phyloP scores from a whole-genome alignment of 2,113 vertebrate species.

The Peromyscus maniculatus region DNA sequence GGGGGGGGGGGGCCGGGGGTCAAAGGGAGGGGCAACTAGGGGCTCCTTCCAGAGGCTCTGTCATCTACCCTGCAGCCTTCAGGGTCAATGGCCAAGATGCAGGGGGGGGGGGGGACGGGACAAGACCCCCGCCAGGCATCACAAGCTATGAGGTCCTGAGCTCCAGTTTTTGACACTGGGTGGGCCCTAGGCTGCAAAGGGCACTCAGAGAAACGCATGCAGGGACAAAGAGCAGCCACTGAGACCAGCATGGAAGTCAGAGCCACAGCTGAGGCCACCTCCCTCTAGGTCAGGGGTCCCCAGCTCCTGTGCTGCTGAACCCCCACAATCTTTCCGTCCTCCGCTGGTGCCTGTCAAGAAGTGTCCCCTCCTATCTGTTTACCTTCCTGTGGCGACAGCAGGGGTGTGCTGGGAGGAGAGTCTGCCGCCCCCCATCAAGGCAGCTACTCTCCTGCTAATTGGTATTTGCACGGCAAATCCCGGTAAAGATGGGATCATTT shows the following conservation, averaged over 20 bases:
- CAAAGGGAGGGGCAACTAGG: neutral
- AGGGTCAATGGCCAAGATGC: neutral
- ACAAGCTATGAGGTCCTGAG: neutral
- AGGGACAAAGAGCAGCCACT: neutral
- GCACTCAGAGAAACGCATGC: no score
- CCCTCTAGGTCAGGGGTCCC: neutral
- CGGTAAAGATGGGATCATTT: conserved; percentile 80
- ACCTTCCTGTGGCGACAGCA: neutral
- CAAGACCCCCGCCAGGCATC: neutral
- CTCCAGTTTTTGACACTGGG: fast-evolving
- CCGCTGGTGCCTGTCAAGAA: neutral
- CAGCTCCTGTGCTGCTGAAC: no score
- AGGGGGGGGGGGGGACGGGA: fast-evolving
- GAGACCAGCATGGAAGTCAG: neutral
- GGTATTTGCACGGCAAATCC: conserved; percentile 84
- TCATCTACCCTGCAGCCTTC: neutral
- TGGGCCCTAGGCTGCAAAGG: neutral
- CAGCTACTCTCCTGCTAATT: conserved; percentile 77
- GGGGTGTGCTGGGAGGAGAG: neutral
- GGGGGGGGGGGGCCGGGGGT: no score
- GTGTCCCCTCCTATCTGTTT: neutral
- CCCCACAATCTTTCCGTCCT: neutral
- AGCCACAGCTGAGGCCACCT: neutral
- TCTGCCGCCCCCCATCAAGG: neutral
- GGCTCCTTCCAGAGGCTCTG: neutral